phyloP scores from a whole-genome alignment of 1,140 invertebrate genomes.

The Littorina saxatilis region DNA sequence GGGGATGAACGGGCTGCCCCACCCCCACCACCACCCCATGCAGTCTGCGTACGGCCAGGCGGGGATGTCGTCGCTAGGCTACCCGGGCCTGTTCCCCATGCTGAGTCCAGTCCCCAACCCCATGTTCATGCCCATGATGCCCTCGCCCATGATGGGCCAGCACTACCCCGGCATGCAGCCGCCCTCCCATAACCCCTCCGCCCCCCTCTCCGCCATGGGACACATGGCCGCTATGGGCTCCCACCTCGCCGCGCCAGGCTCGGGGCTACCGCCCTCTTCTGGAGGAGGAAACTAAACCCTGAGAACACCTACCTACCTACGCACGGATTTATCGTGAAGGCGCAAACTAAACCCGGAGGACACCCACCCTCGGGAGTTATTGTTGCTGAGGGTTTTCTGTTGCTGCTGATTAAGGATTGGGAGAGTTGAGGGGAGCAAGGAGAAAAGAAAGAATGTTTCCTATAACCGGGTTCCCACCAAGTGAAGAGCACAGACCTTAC shows the following conservation, averaged over 20 bases:
- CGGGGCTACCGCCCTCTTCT: conserved; percentile 15
- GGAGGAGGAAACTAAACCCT: background rate
- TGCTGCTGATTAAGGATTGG: too few species aligned
- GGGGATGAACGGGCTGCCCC: conserved; percentile 8
- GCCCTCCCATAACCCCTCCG: background rate
- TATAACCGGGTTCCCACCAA: too few species aligned
- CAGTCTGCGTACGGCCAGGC: conserved; percentile 24
- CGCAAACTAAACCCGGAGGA: too few species aligned
- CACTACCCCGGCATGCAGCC: conserved; percentile 39
- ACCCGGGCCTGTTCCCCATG: conserved; percentile 35
- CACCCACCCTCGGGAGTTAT: too few species aligned
- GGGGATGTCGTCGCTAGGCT: conserved; percentile 28
- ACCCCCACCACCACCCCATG: background rate
- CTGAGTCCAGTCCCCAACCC: conserved; percentile 32
- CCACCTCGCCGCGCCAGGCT: conserved; percentile 10
- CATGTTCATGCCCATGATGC: conserved; percentile 34
- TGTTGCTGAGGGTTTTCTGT: too few species aligned
- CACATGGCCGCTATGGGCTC: conserved; percentile 38
- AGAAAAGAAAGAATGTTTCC: too few species aligned
- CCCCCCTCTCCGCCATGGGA: conserved; percentile 30
- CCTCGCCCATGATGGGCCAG: conserved; percentile 37
- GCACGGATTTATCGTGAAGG: too few species aligned
- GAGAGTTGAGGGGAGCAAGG: too few species aligned
- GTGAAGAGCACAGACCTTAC: too few species aligned
- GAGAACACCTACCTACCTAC: too few species aligned